A percentile compares a stretch with the other conserved stretches of the same genome.
These are phyloP conservation scores for Bradypodion pumilum DNA, from an alignment of 2,797 vertebrate species.

Conservation along the genomic window DNA sequence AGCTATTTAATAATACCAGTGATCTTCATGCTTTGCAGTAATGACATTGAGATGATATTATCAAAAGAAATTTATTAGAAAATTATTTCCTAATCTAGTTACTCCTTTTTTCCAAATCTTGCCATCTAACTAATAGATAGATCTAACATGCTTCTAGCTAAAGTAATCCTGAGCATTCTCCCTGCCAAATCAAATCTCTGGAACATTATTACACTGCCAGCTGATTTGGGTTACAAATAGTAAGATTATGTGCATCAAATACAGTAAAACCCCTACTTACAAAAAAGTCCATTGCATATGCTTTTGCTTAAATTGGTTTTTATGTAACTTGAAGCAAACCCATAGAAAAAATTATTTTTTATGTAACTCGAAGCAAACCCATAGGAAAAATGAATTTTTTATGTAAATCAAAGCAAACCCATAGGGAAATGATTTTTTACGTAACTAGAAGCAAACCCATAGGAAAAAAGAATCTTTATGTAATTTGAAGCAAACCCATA, in stretches of 20 bases:
- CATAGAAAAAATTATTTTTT: no score
- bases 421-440: no score
- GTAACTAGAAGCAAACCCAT: no score
- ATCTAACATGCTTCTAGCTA: neutral
- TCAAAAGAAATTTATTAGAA: neutral
- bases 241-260: constrained; percentile 11
- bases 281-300: no score
- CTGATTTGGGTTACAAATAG: neutral
- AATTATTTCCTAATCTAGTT: neutral
- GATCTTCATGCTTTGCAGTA: neutral
- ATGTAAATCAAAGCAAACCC: no score
- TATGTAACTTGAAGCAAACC: no score
- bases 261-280: no score
- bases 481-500: no score
- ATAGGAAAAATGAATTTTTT: no score
- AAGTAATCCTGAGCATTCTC: neutral
- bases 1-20: neutral
- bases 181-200: constrained; percentile 1
- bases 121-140: neutral
- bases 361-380: no score
- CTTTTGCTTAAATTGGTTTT: no score
- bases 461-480: no score
- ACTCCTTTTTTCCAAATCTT: neutral
- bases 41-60: neutral
- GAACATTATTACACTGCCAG: neutral